Conservation (phyloP, 2,797 vertebrate species). For the Neosilurus mollespiculum region DNA sequence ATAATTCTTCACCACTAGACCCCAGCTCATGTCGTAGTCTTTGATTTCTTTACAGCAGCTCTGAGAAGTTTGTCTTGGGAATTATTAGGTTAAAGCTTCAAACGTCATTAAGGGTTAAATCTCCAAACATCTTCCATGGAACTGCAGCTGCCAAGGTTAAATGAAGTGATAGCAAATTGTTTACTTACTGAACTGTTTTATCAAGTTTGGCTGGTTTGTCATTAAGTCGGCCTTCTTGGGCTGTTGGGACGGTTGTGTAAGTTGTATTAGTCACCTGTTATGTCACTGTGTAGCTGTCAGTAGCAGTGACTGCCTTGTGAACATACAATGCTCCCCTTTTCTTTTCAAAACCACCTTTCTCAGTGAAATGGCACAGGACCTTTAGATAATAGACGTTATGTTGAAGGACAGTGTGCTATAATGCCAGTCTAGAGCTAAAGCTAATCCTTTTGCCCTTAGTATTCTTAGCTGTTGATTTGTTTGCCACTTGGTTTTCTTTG, state of each 20-base stretch:
- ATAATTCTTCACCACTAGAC: not conserved
- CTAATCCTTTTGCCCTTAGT: slow-evolving; percentile 70
- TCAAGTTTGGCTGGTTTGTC: slow-evolving; percentile 66
- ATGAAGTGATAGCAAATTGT: slow-evolving; percentile 62
- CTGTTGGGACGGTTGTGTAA: slow-evolving; percentile 42
- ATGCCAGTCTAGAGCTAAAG: slow-evolving; percentile 63
- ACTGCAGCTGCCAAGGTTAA: slow-evolving; percentile 61
- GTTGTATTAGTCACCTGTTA: slow-evolving; percentile 38
- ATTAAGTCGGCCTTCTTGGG: slow-evolving; percentile 38
- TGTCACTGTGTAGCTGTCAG: slow-evolving; percentile 35
- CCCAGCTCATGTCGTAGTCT: slow-evolving; percentile 44
- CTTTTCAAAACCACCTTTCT: slow-evolving; percentile 36
- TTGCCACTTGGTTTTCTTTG: slow-evolving; percentile 63
- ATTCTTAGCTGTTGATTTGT: slow-evolving; percentile 74
- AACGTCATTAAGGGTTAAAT: slow-evolving; percentile 50
- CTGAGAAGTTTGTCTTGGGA: slow-evolving; percentile 40
- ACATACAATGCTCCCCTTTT: slow-evolving; percentile 47
- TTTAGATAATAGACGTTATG: slow-evolving; percentile 40
- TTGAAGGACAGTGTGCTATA: slow-evolving; percentile 41
- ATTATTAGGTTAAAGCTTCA: slow-evolving; percentile 48
- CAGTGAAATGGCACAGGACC: slow-evolving; percentile 23
- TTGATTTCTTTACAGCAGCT: slow-evolving; percentile 51
- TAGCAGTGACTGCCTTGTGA: slow-evolving; percentile 45
- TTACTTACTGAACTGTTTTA: slow-evolving; percentile 55
- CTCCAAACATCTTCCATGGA: slow-evolving; percentile 45